phyloP scores from a whole-genome alignment of 2,888 invertebrate species.

The Microplitis manilae region DNA sequence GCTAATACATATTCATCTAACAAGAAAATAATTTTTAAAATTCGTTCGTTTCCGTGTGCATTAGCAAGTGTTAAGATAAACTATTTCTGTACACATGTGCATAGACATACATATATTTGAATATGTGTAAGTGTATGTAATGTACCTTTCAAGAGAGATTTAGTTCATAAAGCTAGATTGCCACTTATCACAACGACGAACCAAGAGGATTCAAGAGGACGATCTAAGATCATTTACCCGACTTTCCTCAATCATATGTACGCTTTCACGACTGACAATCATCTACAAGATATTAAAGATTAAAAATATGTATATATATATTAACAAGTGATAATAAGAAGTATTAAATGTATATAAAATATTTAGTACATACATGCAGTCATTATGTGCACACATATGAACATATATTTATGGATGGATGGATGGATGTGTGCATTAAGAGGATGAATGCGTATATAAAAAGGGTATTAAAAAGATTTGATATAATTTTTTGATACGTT shows the following conservation, averaged over 20 bases:
- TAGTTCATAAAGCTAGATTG: conserved; percentile 34
- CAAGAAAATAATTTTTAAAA: conserved; percentile 13
- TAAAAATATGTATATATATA: neutral
- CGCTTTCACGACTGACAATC: conserved; percentile 33
- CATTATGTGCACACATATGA: neutral
- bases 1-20: neutral
- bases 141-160: conserved; percentile 27
- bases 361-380: too few relatives aligned
- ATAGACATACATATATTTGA: conserved; percentile 1
- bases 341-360: neutral
- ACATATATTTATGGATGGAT: neutral
- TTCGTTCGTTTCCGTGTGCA: conserved; percentile 14
- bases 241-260: conserved; percentile 35
- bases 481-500: conserved; percentile 4
- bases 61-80: conserved; percentile 17
- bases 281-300: conserved; percentile 13
- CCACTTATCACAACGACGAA: conserved; percentile 37
- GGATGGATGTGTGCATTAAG: neutral
- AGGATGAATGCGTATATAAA: conserved; percentile 3
- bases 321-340: neutral
- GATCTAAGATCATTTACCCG: conserved; percentile 35
- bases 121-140: conserved; percentile 11
- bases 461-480: conserved; percentile 1
- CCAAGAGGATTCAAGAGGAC: neutral
- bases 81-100: neutral